Evolutionary conservation across 2,113 vertebrate species (phyloP).

Genomic region (Patagioenas fasciata): DNA sequence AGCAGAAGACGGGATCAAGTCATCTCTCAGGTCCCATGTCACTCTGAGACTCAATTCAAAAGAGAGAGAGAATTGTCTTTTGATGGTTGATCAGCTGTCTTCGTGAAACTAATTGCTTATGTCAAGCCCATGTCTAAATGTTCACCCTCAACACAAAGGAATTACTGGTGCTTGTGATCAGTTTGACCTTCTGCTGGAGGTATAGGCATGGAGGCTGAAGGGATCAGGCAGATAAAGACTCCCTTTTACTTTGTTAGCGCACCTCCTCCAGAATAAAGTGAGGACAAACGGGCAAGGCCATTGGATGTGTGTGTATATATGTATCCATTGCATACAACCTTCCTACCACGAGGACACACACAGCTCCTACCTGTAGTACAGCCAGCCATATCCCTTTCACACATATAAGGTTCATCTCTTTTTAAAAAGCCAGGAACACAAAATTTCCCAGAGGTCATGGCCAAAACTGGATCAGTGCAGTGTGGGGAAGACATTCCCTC

Average conservation of each 20-base stretch:
- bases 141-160: background rate
- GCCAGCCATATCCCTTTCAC: background rate
- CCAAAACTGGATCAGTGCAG: background rate
- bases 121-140: background rate
- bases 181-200: background rate
- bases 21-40: background rate
- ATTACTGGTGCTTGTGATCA: background rate
- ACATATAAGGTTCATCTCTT: background rate
- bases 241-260: background rate
- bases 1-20: background rate
- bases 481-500: background rate
- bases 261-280: background rate
- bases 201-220: background rate
- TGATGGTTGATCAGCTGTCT: background rate
- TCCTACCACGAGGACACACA: background rate
- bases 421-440: background rate
- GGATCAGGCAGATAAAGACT: background rate
- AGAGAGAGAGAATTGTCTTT: background rate
- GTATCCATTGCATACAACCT: background rate
- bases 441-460: background rate
- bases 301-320: background rate
- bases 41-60: background rate
- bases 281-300: background rate
- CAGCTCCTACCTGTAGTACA: background rate
- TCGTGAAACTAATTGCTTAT: constrained; percentile 18